Percentiles rank a stretch among this genome's conserved stretches.
Conservation (phyloP, 2,797 vertebrate genomes). For the Pseudochaenichthys georgianus region DNA sequence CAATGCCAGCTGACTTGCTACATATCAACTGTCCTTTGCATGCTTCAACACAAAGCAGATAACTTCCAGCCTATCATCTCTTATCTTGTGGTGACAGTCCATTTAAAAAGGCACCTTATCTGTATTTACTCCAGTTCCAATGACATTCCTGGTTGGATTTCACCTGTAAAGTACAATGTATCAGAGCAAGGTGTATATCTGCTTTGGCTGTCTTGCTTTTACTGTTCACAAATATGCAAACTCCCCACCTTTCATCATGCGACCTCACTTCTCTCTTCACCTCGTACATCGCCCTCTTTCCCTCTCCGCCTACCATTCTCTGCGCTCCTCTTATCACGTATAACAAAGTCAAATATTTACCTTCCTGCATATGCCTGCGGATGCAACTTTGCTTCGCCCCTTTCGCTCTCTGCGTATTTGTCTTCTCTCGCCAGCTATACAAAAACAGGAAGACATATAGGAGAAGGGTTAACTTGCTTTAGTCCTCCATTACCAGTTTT, state of each 20-base stretch:
- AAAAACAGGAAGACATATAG: slow-evolving; percentile 78
- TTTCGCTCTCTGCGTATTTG: slow-evolving; percentile 5
- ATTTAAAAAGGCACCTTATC: slow-evolving; percentile 8
- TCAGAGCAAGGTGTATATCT: slow-evolving; percentile 38
- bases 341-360: slow-evolving; percentile 67
- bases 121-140: slow-evolving; percentile 21
- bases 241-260: slow-evolving; percentile 7
- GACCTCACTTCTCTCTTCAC: neutral
- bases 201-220: slow-evolving; percentile 31
- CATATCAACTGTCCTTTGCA: slow-evolving; percentile 55
- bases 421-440: neutral
- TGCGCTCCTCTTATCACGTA: slow-evolving; percentile 38
- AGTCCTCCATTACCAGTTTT: slow-evolving; percentile 51
- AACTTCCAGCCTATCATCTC: neutral
- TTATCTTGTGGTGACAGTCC: slow-evolving; percentile 18
- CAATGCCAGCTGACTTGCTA: slow-evolving; percentile 60
- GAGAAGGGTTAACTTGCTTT: slow-evolving; percentile 51
- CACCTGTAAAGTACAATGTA: slow-evolving; percentile 9
- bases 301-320: neutral
- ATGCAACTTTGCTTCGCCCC: slow-evolving; percentile 17
- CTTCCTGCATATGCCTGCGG: slow-evolving; percentile 26
- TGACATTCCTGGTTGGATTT: neutral
- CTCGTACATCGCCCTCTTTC: too few species aligned
- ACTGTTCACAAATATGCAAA: slow-evolving; percentile 45
- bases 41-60: slow-evolving; percentile 20